Evolutionary conservation across 2,888 invertebrate species (phyloP).

Genomic region (Dicyrtoma fusca): DNA sequence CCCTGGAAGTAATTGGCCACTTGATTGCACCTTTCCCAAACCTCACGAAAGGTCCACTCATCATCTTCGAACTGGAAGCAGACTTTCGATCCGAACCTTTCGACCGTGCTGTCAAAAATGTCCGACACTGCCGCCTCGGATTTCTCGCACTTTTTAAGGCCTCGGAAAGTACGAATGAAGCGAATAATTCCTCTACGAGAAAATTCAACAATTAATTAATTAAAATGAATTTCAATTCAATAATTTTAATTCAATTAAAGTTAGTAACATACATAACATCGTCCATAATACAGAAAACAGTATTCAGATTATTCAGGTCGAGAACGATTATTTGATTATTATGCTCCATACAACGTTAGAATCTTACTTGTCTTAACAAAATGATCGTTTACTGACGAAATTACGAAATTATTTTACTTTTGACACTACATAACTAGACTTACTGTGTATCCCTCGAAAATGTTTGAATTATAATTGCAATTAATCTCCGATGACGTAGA

Average conservation of each 20-base stretch:
- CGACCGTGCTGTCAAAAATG: conserved; percentile 24
- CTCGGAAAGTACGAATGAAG: conserved; percentile 10
- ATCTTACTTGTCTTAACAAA: neutral
- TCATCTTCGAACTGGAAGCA: conserved; percentile 26
- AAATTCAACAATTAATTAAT: too few relatives aligned
- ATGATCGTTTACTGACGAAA: neutral
- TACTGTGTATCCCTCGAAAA: conserved; percentile 23
- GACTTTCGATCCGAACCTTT: neutral
- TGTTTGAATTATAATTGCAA: conserved; percentile 22
- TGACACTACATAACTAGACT: too few relatives aligned
- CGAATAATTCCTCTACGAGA: conserved; percentile 18
- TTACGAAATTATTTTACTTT: neutral
- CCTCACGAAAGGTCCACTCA: conserved; percentile 59
- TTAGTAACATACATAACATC: neutral
- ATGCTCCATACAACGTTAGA: too few relatives aligned
- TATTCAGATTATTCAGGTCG: neutral
- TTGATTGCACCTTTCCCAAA: conserved; percentile 83
- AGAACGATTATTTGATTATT: neutral
- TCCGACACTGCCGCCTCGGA: conserved; percentile 1
- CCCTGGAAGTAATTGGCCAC: conserved; percentile 77
- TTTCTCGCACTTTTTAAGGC: conserved; percentile 12
- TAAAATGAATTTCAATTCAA: neutral
- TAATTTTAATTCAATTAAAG: neutral
- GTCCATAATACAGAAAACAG: neutral
- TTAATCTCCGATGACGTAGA: conserved; percentile 14